Conservation (phyloP, 2,888 invertebrate species). For the Luffia ferchaultella region DNA sequence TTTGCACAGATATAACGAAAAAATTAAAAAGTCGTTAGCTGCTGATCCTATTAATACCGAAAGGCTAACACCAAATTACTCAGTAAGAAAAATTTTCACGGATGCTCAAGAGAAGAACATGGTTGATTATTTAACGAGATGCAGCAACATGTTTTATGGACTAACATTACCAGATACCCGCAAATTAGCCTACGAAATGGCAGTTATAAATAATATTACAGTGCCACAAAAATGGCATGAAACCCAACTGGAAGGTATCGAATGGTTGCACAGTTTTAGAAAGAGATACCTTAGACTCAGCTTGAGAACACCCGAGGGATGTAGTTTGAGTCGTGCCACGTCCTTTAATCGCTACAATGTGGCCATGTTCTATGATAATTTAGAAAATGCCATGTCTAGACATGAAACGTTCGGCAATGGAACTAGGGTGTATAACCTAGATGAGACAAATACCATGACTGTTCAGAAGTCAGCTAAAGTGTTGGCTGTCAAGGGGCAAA, state of each 20-base stretch:
- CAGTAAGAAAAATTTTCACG: slow-evolving; percentile 4
- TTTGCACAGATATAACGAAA: slow-evolving; percentile 9
- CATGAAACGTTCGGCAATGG: slow-evolving; percentile 18
- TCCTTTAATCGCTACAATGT: slow-evolving; percentile 16
- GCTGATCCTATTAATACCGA: background rate
- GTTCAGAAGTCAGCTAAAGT: slow-evolving; percentile 10
- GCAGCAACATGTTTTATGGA: slow-evolving; percentile 10
- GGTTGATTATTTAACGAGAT: slow-evolving; percentile 5
- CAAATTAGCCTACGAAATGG: slow-evolving; percentile 12
- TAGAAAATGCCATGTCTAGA: slow-evolving; percentile 12
- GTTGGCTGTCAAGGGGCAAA: slow-evolving; percentile 10
- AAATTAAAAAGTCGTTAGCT: slow-evolving; percentile 6
- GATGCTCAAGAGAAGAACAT: background rate
- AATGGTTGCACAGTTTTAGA: slow-evolving; percentile 15
- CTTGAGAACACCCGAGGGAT: slow-evolving; percentile 14
- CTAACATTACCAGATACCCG: slow-evolving; percentile 12
- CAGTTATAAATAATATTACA: slow-evolving; percentile 12
- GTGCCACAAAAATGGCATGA: slow-evolving; percentile 17
- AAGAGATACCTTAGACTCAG: slow-evolving; percentile 12
- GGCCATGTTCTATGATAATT: slow-evolving; percentile 6
- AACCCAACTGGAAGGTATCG: slow-evolving; percentile 14
- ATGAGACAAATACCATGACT: slow-evolving; percentile 21
- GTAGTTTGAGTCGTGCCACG: slow-evolving; percentile 17
- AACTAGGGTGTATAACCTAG: slow-evolving; percentile 26
- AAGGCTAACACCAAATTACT: slow-evolving; percentile 5